Evolutionary conservation across 92 coral and sea anemone species (phyloP), one percentile per base, ranked within the genome.

Genomic region (Epizoanthus stellaris): DNA sequence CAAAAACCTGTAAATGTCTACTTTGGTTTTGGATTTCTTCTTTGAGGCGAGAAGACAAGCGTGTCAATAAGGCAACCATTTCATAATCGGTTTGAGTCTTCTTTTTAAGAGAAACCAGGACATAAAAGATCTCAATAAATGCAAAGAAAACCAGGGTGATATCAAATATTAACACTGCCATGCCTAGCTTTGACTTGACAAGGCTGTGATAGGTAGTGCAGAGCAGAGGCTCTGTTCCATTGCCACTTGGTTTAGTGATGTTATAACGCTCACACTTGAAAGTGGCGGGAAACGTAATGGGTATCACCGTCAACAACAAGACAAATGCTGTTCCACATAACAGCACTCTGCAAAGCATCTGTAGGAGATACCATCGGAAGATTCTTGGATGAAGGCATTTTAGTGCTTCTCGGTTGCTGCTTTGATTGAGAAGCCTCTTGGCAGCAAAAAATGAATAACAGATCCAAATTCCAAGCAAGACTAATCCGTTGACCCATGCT

Each of bases 61-160:
- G 70, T 14, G 83, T 79, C 83, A 79, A 42, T 40, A 79, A 45
- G 1, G 83, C 72, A 64, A 79, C 60, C 83, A 79, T 79, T 43
- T 79, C 83, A 64, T 79, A 79, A 79, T 79, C 83, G 61, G 83
- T 79, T 40, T 45, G 68, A 57, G 83, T 79, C 45, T 79, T 79
- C 23, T 70, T 43, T 21, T 79, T 40, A 79, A 79, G 83, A 20
- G 83, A 64, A 59, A 79, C 72, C 62, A 79, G 25, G 16, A 79
- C 83, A 42, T 79, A 79, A 42, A 79, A 79, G 6, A 79, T 79
- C 56, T 79, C 83, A 11, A 79, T 21, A 45, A 63, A 62, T 62
- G 83, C 83, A 79, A 79, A 79, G 6, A 42, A 73, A 20, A 79
- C 83, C 49, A 79, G 67, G 4, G 47, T 34, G 5, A 79, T 79